phyloP scores from a whole-genome alignment of 2,888 invertebrate species.

The Rhamnusium bicolor region DNA sequence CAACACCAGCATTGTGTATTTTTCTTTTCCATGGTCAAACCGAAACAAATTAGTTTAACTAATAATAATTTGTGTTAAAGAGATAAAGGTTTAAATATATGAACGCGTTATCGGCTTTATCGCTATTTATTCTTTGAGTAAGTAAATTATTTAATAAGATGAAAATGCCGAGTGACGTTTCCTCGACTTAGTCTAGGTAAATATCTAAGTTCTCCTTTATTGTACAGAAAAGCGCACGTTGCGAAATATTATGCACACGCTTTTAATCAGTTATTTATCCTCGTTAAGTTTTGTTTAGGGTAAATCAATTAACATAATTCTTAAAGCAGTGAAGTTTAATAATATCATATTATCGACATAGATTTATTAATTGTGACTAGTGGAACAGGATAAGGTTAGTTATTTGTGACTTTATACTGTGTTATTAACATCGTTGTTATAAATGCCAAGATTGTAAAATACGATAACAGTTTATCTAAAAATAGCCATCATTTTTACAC shows the following conservation, averaged over 20 bases:
- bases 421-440: too few relatives aligned
- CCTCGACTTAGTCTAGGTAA: not conserved
- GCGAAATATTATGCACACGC: not conserved
- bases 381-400: not conserved
- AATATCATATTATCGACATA: not conserved
- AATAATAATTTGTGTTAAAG: not conserved
- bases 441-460: too few relatives aligned
- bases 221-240: not conserved
- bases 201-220: not conserved
- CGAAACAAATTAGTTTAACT: not conserved
- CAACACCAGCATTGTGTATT: too few relatives aligned
- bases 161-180: not conserved
- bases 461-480: too few relatives aligned
- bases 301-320: not conserved
- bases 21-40: not conserved
- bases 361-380: not conserved
- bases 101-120: conserved; percentile 21
- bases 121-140: conserved; percentile 12
- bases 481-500: too few relatives aligned
- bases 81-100: not conserved
- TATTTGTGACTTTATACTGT: not conserved
- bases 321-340: not conserved
- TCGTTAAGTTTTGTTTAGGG: not conserved
- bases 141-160: conserved; percentile 21
- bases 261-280: not conserved